Percentiles rank a stretch among this genome's conserved stretches.
Evolutionary conservation across 1,140 invertebrate genomes (phyloP).

Genomic region (Colletes gigas): DNA sequence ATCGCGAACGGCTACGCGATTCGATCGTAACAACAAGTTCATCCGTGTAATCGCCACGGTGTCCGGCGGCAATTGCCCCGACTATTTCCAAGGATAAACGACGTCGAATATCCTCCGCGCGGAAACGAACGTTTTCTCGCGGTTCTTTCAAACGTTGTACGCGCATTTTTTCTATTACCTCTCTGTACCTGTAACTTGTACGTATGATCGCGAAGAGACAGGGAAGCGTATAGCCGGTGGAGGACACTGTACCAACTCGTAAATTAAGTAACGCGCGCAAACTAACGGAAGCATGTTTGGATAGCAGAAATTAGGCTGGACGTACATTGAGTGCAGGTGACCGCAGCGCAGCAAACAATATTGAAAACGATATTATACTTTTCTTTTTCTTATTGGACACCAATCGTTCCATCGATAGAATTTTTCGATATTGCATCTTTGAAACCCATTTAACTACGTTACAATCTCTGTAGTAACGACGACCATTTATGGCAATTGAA

Average conservation of each 20-base stretch:
- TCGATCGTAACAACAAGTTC: conserved; percentile 16
- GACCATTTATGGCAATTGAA: too few species aligned
- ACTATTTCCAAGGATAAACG: background rate
- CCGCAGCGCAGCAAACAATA: too few species aligned
- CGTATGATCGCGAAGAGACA: conserved; percentile 2
- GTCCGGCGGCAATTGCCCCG: conserved; percentile 24
- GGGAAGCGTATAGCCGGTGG: background rate
- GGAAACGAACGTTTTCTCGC: conserved; percentile 9
- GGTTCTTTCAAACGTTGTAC: conserved; percentile 31
- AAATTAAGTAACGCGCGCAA: too few species aligned
- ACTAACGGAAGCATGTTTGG: background rate
- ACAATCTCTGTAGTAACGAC: too few species aligned
- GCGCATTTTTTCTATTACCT: conserved; percentile 47
- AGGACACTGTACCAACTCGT: background rate
- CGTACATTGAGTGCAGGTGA: too few species aligned
- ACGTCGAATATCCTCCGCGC: background rate
- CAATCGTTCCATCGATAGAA: too few species aligned
- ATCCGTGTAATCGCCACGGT: conserved; percentile 14
- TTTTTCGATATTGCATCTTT: too few species aligned
- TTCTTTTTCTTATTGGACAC: too few species aligned
- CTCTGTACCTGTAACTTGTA: conserved; percentile 40
- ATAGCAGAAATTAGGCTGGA: too few species aligned
- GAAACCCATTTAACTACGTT: too few species aligned
- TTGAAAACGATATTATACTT: too few species aligned
- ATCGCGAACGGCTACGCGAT: conserved; percentile 12